Evolutionary conservation across 2,888 invertebrate species (phyloP).

Genomic region (Cotesia congregata): DNA sequence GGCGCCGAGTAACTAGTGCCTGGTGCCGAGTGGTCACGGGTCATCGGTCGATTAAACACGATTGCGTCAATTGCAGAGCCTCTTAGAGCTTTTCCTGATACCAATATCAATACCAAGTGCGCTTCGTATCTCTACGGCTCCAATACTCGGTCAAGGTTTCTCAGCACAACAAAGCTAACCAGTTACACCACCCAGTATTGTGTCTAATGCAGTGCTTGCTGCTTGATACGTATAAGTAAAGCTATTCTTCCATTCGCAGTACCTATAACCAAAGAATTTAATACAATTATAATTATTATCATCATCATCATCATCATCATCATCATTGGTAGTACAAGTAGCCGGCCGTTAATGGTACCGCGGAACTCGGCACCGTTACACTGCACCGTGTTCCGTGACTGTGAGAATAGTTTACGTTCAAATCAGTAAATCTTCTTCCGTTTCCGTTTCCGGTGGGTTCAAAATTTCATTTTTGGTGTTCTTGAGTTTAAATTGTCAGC

Average conservation of each 20-base stretch:
- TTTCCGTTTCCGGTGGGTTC: constrained; percentile 36
- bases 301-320: constrained; percentile 35
- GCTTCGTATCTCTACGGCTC: not conserved
- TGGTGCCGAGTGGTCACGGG: constrained; percentile 37
- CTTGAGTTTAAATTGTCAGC: not conserved
- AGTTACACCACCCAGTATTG: not conserved
- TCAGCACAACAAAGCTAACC: not conserved
- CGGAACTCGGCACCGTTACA: constrained; percentile 38
- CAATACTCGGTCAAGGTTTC: constrained; percentile 37
- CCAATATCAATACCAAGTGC: constrained; percentile 15
- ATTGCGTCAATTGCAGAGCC: constrained; percentile 26
- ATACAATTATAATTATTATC: not conserved
- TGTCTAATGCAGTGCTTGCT: not conserved
- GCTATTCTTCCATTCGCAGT: not conserved
- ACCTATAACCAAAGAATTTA: constrained; percentile 20
- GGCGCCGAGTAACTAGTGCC: constrained; percentile 16
- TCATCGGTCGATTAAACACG: constrained; percentile 37
- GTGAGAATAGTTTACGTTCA: constrained; percentile 24
- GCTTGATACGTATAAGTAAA: not conserved
- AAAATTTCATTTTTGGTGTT: not conserved
- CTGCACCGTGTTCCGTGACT: constrained; percentile 38
- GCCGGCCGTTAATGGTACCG: constrained; percentile 20
- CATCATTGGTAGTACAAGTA: constrained; percentile 17
- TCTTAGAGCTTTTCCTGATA: not conserved
- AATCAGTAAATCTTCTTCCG: constrained; percentile 38